These are phyloP conservation scores for Anarrhichthys ocellatus DNA, from an alignment of 2,113 vertebrate genomes.

Conservation along the genomic window DNA sequence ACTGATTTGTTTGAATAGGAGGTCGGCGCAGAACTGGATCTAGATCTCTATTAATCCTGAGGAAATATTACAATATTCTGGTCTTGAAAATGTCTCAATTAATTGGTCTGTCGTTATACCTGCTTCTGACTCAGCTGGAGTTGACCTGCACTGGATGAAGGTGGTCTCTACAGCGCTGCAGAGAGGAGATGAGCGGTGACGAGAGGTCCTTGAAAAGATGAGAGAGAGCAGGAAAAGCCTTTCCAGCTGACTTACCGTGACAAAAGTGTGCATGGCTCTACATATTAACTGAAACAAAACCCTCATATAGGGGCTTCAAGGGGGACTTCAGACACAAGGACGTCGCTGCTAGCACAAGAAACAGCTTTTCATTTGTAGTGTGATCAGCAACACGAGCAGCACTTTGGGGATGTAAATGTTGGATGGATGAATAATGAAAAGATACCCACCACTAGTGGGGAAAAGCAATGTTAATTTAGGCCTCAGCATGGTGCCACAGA, in stretches of 20 bases:
- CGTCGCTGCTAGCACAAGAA: background rate
- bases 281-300: background rate
- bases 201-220: conserved; percentile 7
- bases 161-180: background rate
- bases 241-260: background rate
- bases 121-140: background rate
- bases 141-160: background rate
- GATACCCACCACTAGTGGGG: background rate
- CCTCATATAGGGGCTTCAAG: background rate
- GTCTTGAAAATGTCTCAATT: background rate
- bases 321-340: background rate
- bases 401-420: background rate
- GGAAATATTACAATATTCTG: background rate
- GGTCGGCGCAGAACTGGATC: background rate
- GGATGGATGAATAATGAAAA: background rate
- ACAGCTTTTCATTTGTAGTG: background rate
- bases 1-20: background rate
- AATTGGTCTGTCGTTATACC: background rate
- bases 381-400: background rate
- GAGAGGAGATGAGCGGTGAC: background rate
- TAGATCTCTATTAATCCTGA: background rate
- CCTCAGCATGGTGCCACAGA: background rate
- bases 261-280: background rate
- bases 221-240: conserved; percentile 7
- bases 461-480: background rate